Evolutionary conservation across 2,797 vertebrate genomes (phyloP).

Genomic region (Leucoraja ocellata): DNA sequence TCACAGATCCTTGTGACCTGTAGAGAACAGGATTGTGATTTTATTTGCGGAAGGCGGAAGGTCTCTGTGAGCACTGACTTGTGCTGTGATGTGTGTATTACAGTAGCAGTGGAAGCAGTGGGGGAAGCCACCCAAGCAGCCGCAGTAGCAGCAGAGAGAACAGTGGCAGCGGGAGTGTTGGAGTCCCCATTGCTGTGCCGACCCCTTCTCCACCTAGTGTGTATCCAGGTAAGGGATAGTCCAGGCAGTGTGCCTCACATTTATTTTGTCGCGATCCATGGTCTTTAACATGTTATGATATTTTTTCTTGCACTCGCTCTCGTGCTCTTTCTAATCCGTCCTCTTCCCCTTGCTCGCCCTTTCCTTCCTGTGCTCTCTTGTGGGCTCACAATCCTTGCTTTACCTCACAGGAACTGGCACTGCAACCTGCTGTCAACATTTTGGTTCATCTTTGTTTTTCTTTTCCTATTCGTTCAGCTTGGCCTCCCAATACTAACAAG

Average conservation of each 20-base stretch:
- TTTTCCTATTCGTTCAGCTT: too few species aligned
- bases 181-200: conserved; percentile 89
- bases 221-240: conserved; percentile 76
- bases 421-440: too few species aligned
- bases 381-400: too few species aligned
- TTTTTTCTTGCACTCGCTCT: too few species aligned
- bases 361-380: too few species aligned
- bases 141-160: conserved; percentile 98
- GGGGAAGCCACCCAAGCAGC: conserved; percentile 91
- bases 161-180: conserved; percentile 96
- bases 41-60: neutral
- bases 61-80: neutral
- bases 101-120: conserved; percentile 94
- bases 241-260: neutral
- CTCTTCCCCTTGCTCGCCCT: too few species aligned
- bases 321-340: too few species aligned
- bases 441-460: too few species aligned
- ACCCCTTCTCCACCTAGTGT: conserved; percentile 88
- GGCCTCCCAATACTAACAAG: too few species aligned
- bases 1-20: too few species aligned
- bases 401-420: too few species aligned
- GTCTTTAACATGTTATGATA: neutral
- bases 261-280: neutral
- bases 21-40: too few species aligned
- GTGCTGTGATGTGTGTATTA: conserved; percentile 47